phyloP scores from a whole-genome alignment of 1,140 invertebrate species.

The Drosophila tristis region DNA sequence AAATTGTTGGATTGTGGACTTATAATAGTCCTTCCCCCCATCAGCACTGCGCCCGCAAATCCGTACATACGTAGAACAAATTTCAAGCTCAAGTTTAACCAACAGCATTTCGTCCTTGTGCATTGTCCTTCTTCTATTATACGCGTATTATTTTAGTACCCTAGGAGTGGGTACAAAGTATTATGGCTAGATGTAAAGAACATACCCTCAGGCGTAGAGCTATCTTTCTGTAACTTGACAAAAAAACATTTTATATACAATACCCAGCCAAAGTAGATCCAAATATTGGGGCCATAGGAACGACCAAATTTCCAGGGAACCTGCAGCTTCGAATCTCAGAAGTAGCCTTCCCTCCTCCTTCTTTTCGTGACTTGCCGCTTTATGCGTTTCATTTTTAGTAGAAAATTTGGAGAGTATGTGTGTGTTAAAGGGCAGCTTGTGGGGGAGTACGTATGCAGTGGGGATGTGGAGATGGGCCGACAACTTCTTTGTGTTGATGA shows the following conservation, averaged over 20 bases:
- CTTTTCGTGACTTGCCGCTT: slow-evolving; percentile 54
- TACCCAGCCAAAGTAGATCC: no score
- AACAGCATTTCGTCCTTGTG: slow-evolving; percentile 30
- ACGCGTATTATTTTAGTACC: not conserved
- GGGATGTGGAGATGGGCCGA: slow-evolving; percentile 2
- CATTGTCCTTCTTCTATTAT: slow-evolving; percentile 23
- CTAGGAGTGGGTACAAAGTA: not conserved
- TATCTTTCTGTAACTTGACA: no score
- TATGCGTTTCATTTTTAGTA: slow-evolving; percentile 50
- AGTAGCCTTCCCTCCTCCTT: not conserved
- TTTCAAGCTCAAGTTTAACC: slow-evolving; percentile 67
- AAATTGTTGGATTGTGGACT: slow-evolving; percentile 59
- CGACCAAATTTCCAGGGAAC: not conserved
- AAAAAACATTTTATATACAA: no score
- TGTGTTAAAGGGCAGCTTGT: not conserved
- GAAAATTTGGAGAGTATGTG: slow-evolving; percentile 30
- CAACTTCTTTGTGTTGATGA: slow-evolving; percentile 71
- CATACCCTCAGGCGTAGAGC: no score
- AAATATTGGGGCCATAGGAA: no score
- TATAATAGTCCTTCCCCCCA: slow-evolving; percentile 33
- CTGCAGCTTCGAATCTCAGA: not conserved
- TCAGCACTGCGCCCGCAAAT: no score
- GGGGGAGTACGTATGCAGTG: not conserved
- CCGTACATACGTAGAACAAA: slow-evolving; percentile 27
- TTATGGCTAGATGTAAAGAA: no score